Conservation (phyloP, 2,797 vertebrate species). For the Rhinatrema bivittatum region DNA sequence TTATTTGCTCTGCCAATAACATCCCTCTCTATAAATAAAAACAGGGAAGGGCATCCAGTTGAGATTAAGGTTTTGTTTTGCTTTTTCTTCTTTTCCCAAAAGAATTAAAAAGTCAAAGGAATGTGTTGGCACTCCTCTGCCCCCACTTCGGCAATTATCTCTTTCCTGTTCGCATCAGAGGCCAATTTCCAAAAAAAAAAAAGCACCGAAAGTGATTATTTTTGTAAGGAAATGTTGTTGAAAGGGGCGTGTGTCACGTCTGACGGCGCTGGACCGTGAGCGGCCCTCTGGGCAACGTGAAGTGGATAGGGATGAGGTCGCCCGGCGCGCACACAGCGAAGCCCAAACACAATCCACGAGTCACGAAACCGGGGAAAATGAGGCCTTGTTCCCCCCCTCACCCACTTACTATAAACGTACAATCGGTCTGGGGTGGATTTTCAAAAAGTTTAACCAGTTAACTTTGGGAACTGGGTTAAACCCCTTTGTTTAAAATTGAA, state of each 20-base stretch:
- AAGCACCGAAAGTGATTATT: slow-evolving; percentile 57
- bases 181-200: slow-evolving; percentile 60
- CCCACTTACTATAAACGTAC: no score
- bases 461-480: no score
- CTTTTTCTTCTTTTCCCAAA: slow-evolving; percentile 50
- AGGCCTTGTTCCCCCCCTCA: not conserved
- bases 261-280: slow-evolving; percentile 38
- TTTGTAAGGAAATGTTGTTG: slow-evolving; percentile 68
- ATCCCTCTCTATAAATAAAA: slow-evolving; percentile 55
- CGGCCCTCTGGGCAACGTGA: slow-evolving; percentile 2
- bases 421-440: no score
- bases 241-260: slow-evolving; percentile 45
- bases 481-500: no score
- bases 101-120: slow-evolving; percentile 57
- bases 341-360: not conserved
- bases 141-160: slow-evolving; percentile 56
- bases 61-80: slow-evolving; percentile 49
- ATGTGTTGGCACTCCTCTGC: slow-evolving; percentile 43
- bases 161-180: slow-evolving; percentile 57
- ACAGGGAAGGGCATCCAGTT: slow-evolving; percentile 43
- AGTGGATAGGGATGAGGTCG: not conserved
- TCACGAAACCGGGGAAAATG: no score
- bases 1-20: slow-evolving; percentile 40
- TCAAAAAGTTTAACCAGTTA: no score
- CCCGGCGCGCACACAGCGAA: not conserved